Evolutionary conservation across 2,113 vertebrate genomes (phyloP), one percentile per base, ranked within the genome.

Genomic region (Apteryx mantelli): DNA sequence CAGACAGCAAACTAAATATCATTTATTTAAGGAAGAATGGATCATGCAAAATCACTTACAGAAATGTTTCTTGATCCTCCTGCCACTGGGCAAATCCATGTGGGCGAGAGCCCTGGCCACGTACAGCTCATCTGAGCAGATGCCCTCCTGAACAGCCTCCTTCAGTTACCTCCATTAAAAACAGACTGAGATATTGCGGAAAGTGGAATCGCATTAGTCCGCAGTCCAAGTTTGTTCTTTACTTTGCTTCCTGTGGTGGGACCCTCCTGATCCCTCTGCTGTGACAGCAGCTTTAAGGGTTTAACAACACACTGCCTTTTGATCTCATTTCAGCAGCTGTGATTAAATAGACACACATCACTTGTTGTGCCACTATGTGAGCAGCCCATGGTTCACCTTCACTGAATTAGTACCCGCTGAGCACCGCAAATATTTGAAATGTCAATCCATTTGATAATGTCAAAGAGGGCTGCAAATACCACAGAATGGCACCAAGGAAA

Each of bases 391-490:
- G 96, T 98, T 98, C 98, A 98, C 98, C 98, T 98, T 98, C 96
- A 93, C 95, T 97, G 98, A 98, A 98, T 99, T 98, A 98, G 97
- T 97, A 98, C 97, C 98, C 95, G 98, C 98, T 98, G 99, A 99
- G 98, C 98, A 98, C 98, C 96, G 98, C 98, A 99, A 99, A 99
- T 99, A 99, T 99, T 99, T 99, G 98, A 99, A 99, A 99, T 99
- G 99, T 99, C 99, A 99, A 97, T 99, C 98, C 95, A 97, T 98
- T 99, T 99, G 98, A 99, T 99, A 99, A 99, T 99, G 98, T 99
- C 99, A 99, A 92, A 97, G 94, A 98, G 93, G 97, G 95, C 96
- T 97, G 97, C 97, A 98, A 98, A 99, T 98, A 98, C 98, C 98
- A 97, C 95, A 98, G 98, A 98, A 98, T 96, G 95, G 97, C 98